Evolutionary conservation across 2,113 vertebrate species (phyloP).

Genomic region (Scalopus aquaticus): DNA sequence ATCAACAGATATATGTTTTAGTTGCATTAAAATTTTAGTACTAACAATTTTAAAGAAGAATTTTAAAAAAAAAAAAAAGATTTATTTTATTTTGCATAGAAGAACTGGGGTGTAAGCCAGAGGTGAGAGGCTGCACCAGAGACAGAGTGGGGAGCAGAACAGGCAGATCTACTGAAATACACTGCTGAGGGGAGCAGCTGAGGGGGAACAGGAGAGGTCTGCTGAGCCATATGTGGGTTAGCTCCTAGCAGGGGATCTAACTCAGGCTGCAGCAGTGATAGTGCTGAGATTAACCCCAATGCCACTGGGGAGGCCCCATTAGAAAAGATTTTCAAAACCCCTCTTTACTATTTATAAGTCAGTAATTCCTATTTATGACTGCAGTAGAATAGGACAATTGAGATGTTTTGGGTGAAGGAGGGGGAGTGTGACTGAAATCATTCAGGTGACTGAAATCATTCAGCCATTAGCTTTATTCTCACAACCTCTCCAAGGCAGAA

Average conservation of each 20-base stretch:
- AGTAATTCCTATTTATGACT: slow-evolving; percentile 44
- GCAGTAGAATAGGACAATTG: neutral
- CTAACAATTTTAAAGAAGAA: neutral
- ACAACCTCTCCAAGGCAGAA: neutral
- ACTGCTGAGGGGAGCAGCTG: too few relatives aligned
- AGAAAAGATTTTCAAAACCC: neutral
- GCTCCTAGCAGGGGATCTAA: too few relatives aligned
- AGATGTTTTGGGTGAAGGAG: neutral
- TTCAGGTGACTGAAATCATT: slow-evolving; percentile 27
- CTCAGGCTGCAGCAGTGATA: too few relatives aligned
- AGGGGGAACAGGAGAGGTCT: too few relatives aligned
- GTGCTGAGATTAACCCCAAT: too few relatives aligned
- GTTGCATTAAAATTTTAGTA: slow-evolving; percentile 26
- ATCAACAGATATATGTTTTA: neutral
- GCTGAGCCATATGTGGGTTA: too few relatives aligned
- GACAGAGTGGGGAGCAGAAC: too few relatives aligned
- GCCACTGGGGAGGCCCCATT: neutral
- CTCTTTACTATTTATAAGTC: slow-evolving; percentile 35
- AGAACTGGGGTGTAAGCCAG: too few relatives aligned
- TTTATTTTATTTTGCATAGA: neutral
- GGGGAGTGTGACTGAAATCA: neutral
- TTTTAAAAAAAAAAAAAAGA: neutral
- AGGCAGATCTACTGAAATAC: too few relatives aligned
- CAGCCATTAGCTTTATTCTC: slow-evolving; percentile 22
- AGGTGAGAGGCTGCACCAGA: too few relatives aligned